phyloP scores from a whole-genome alignment of 2,797 vertebrate genomes.

The Onychomys torridus region DNA sequence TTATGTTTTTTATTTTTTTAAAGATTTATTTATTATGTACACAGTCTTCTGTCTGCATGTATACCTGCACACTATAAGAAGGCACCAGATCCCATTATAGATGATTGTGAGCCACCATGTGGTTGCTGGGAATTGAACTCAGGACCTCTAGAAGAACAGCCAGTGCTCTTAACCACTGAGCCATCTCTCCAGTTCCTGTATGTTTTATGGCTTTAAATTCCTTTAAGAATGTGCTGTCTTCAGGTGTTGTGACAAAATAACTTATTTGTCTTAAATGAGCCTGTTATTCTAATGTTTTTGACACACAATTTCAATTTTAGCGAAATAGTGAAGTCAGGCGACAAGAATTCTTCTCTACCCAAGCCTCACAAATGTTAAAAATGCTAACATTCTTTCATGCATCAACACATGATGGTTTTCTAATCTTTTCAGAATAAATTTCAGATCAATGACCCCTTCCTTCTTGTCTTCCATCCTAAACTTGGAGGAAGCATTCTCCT shows the following conservation, averaged over 20 bases:
- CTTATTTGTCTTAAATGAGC: not conserved
- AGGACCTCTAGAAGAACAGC: not conserved
- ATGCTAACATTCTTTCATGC: not conserved
- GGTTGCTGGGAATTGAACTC: not conserved
- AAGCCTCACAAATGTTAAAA: constrained; percentile 18
- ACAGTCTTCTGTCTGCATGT: not conserved
- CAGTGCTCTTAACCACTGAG: not conserved
- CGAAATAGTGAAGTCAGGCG: not conserved
- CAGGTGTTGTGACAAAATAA: constrained; percentile 34
- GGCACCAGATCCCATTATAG: not conserved
- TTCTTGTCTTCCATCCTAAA: not conserved
- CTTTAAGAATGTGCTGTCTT: not conserved
- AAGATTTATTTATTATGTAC: not conserved
- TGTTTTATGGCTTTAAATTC: constrained; percentile 12
- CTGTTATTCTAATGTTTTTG: constrained; percentile 39
- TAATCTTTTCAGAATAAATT: not conserved
- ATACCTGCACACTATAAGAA: not conserved
- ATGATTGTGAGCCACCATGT: not conserved
- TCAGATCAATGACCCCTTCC: not conserved
- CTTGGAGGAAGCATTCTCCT: not conserved
- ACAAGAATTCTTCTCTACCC: not conserved
- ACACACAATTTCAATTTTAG: not conserved
- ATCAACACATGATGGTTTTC: not conserved
- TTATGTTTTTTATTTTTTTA: not conserved
- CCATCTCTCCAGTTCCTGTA: not conserved